Percentiles rank a stretch among this genome's conserved stretches.
phyloP scores from a whole-genome alignment of 2,113 vertebrate species.

The Mormyrus iriodes region DNA sequence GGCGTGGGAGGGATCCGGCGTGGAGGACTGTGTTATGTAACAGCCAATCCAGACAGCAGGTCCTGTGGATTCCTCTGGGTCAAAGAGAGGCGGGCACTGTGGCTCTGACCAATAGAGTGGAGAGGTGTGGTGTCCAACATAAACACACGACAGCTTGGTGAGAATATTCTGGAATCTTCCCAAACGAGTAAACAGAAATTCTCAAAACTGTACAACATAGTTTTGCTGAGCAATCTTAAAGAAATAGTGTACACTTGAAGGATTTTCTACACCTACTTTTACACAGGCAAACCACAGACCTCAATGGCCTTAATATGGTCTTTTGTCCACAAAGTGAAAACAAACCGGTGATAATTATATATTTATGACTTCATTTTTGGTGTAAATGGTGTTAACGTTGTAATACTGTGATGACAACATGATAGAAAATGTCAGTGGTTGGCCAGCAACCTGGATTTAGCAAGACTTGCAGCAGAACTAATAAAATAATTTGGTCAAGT shows the following conservation, averaged over 20 bases:
- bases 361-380: neutral
- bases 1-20: neutral
- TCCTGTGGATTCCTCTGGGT: neutral
- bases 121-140: constrained; percentile 25
- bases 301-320: neutral
- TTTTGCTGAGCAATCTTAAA: constrained; percentile 27
- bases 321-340: neutral
- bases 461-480: neutral
- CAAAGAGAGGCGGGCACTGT: constrained; percentile 11
- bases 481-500: neutral
- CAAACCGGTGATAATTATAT: neutral
- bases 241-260: neutral
- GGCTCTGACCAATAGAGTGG: constrained; percentile 19
- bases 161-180: constrained; percentile 23
- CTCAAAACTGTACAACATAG: neutral
- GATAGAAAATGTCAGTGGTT: neutral
- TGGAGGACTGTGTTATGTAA: constrained; percentile 11
- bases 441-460: neutral
- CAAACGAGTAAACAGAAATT: constrained; percentile 11
- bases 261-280: neutral
- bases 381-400: neutral
- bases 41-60: neutral
- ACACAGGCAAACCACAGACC: neutral
- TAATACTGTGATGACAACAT: neutral
- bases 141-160: constrained; percentile 5